phyloP scores from a whole-genome alignment of 2,113 vertebrate species.

The Archilochus colubris region DNA sequence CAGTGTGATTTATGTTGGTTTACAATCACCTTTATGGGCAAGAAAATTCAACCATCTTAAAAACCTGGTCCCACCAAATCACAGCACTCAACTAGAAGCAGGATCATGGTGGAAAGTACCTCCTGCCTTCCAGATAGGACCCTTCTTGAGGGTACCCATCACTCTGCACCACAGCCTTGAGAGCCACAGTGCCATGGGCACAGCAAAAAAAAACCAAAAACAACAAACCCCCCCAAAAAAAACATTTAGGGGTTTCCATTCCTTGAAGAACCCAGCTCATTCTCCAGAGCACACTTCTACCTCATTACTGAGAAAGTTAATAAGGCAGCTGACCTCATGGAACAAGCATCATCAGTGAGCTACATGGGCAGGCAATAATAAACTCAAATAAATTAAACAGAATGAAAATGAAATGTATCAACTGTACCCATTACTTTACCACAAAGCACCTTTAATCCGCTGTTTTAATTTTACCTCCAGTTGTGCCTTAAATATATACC shows the following conservation, averaged over 20 bases:
- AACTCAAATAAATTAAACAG: constrained; percentile 38
- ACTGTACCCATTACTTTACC: constrained; percentile 28
- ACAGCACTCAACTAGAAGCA: not conserved
- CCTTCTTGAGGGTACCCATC: not conserved
- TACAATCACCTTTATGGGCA: rapidly evolving
- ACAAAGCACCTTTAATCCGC: constrained; percentile 3
- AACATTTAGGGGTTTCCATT: not conserved
- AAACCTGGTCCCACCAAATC: not conserved
- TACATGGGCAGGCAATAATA: not conserved
- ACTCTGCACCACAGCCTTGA: not conserved
- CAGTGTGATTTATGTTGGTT: not conserved
- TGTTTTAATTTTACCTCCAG: constrained; percentile 35
- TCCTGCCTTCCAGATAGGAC: rapidly evolving
- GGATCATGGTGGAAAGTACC: rapidly evolving
- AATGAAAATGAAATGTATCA: constrained; percentile 36
- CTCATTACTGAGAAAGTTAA: not conserved
- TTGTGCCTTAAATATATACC: not conserved
- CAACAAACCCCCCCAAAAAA: too few species aligned
- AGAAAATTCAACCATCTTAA: not conserved
- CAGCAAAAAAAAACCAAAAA: not conserved
- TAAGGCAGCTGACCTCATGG: not conserved
- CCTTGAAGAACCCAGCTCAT: not conserved
- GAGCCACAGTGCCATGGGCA: not conserved
- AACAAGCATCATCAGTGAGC: not conserved
- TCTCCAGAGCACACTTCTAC: not conserved